These are phyloP conservation scores for Globia sparganii DNA, from an alignment of 2,888 invertebrate species.

Conservation along the genomic window DNA sequence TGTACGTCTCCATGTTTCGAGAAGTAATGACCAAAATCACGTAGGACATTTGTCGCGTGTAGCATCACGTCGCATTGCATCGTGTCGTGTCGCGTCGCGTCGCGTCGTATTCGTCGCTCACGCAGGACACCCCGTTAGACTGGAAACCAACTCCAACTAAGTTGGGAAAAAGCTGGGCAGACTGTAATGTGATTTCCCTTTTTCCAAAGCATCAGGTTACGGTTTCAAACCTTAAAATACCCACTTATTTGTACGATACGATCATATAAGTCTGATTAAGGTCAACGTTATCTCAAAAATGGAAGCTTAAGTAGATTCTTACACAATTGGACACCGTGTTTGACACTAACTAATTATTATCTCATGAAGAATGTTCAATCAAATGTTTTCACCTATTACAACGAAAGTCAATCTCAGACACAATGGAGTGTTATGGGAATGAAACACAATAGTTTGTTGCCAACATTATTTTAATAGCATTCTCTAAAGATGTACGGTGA, in stretches of 20 bases:
- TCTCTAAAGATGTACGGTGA: background rate
- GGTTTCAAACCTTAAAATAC: background rate
- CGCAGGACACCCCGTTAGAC: too few relatives aligned
- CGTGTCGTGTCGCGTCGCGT: too few relatives aligned
- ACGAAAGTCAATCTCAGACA: conserved; percentile 29
- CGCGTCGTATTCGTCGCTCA: too few relatives aligned
- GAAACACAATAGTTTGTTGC: conserved; percentile 4
- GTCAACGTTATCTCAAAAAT: background rate
- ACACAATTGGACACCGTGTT: background rate
- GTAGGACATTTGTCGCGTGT: too few relatives aligned
- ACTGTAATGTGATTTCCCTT: background rate
- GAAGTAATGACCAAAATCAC: too few relatives aligned
- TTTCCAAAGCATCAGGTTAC: background rate
- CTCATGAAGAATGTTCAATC: conserved; percentile 36
- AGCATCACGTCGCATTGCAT: too few relatives aligned
- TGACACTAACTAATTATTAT: conserved; percentile 34
- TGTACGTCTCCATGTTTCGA: too few relatives aligned
- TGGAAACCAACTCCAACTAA: background rate
- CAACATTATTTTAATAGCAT: conserved; percentile 15
- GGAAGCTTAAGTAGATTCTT: background rate
- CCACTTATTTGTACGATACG: background rate
- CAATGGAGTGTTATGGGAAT: conserved; percentile 54
- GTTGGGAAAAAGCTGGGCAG: background rate
- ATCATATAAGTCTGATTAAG: background rate
- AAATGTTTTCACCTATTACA: conserved; percentile 50